Percentiles rank a stretch among this genome's conserved stretches.
Evolutionary conservation across 2,888 invertebrate species (phyloP).

Genomic region (Omphaloscelis lunosa): DNA sequence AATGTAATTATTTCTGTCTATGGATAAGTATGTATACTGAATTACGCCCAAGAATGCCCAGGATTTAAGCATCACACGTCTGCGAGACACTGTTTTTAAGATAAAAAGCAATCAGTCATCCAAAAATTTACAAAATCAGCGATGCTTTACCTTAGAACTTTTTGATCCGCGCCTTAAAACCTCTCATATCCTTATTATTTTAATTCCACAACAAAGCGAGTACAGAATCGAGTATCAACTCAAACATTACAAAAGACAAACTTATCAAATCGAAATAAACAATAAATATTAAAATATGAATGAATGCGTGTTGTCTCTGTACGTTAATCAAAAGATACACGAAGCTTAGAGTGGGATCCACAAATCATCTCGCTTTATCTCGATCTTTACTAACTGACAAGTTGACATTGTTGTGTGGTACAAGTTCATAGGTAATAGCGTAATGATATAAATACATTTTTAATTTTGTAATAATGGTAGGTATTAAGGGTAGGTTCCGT

Average conservation of each 20-base stretch:
- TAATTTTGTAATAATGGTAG: not conserved
- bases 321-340: conserved; percentile 63
- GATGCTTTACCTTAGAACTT: not conserved
- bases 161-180: not conserved
- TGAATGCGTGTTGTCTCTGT: conserved; percentile 42
- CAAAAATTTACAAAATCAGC: not conserved
- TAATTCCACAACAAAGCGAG: not conserved
- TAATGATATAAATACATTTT: not conserved
- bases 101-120: not conserved
- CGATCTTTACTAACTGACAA: conserved; percentile 70
- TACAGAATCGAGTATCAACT: not conserved
- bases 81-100: no score
- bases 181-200: not conserved
- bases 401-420: conserved; percentile 65
- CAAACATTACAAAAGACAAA: conserved; percentile 12
- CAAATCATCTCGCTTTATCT: conserved; percentile 72
- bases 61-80: no score
- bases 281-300: conserved; percentile 62
- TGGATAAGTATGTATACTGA: no score
- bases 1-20: no score
- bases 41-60: no score
- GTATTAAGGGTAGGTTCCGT: no score
- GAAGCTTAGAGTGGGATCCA: conserved; percentile 57
- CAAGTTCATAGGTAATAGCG: conserved; percentile 34
- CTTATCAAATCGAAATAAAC: conserved; percentile 16